Evolutionary conservation across 2,113 vertebrate genomes (phyloP).

Genomic region (Siphamia tubifer): DNA sequence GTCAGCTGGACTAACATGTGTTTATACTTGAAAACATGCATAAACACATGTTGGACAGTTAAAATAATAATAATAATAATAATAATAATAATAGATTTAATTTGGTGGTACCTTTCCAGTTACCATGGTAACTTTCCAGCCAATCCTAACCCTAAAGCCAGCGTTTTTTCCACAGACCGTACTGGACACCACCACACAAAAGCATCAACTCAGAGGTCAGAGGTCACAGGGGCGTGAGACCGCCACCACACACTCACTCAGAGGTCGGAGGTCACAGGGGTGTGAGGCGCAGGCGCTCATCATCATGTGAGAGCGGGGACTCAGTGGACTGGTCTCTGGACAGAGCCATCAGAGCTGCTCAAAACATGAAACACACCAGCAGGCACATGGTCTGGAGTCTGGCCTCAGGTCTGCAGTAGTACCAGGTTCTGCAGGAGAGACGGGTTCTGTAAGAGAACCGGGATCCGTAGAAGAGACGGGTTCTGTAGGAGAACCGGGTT

Average conservation of each 20-base stretch:
- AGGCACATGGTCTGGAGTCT: constrained; percentile 79
- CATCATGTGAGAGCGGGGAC: constrained; percentile 21
- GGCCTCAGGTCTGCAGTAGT: constrained; percentile 72
- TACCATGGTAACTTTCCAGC: too few species aligned
- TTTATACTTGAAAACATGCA: too few species aligned
- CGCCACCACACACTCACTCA: background rate
- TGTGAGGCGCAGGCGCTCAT: constrained; percentile 12
- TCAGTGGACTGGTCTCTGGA: constrained; percentile 74
- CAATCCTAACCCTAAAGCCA: too few species aligned
- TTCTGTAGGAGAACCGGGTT: too few species aligned
- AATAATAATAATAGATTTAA: too few species aligned
- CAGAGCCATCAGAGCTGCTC: constrained; percentile 77
- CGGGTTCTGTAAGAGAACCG: too few species aligned
- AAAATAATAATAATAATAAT: too few species aligned
- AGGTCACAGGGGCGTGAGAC: background rate
- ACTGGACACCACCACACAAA: background rate
- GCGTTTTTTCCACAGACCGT: too few species aligned
- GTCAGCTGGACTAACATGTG: too few species aligned
- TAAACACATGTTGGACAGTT: too few species aligned
- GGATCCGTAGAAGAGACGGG: too few species aligned
- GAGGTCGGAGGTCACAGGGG: constrained; percentile 8
- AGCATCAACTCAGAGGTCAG: background rate
- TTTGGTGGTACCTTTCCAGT: too few species aligned
- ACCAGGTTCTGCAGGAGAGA: constrained; percentile 52
- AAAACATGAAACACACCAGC: constrained; percentile 72